Evolutionary conservation across 2,113 vertebrate species (phyloP).

Genomic region (Sturnira hondurensis): DNA sequence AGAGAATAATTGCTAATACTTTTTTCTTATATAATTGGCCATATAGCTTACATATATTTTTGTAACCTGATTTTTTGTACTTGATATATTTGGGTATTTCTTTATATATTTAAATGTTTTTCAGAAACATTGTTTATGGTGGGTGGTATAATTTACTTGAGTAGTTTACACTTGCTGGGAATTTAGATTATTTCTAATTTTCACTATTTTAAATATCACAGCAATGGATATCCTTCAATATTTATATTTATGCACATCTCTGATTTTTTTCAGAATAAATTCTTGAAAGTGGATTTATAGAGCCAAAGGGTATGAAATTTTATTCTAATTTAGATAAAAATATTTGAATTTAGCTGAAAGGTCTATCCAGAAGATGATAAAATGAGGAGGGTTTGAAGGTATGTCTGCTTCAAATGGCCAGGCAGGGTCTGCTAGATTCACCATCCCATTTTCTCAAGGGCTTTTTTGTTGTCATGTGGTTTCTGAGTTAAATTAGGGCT

Average conservation of each 20-base stretch:
- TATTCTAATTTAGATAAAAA: slow-evolving; percentile 23
- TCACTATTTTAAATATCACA: neutral
- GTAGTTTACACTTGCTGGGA: slow-evolving; percentile 1
- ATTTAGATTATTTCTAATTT: slow-evolving; percentile 26
- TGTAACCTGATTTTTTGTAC: slow-evolving; percentile 15
- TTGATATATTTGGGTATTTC: neutral
- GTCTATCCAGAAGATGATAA: neutral
- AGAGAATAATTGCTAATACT: neutral
- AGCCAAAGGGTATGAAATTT: neutral
- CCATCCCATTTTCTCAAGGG: neutral
- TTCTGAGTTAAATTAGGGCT: neutral
- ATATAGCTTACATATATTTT: neutral
- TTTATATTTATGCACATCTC: neutral
- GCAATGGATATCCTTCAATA: neutral
- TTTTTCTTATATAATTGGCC: neutral
- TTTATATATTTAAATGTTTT: neutral
- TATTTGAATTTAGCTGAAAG: slow-evolving; percentile 11
- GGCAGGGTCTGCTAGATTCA: neutral
- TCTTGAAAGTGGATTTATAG: neutral
- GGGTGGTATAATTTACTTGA: neutral
- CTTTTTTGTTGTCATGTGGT: neutral
- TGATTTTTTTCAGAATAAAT: slow-evolving; percentile 7
- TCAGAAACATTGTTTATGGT: slow-evolving; percentile 4
- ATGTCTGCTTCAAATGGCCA: neutral
- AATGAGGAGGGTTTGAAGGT: neutral